Base-by-base conservation (phyloP, 2,888 invertebrate genomes). In the Malthinus flaveolus region DNA sequence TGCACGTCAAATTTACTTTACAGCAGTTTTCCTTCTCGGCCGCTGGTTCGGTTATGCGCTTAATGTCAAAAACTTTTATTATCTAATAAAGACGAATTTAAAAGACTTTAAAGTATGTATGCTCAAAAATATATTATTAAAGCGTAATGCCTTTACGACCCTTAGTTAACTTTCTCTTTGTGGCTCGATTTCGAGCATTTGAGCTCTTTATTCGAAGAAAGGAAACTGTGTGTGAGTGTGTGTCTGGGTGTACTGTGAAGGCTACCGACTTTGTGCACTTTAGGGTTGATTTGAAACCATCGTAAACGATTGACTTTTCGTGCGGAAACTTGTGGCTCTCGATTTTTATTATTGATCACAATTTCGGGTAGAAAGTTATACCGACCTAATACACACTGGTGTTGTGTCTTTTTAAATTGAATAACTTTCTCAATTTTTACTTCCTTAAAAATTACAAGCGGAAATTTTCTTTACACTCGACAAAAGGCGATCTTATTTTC, bases 211-310 rank as follows among this genome's bases (percentile, higher is more conserved):
- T 55, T 51, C 55, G 46, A 56, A 55, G 59, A 54, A 58, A 58
- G 49, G 37, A 45, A 39, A 31, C 45, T 31, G 59, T 46, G 23
- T 23, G 23, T 23, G 23, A 3, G 23, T 23, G 23, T 23, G 5
- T n/a, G n/a, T n/a, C n/a, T n/a, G n/a, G n/a, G n/a, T n/a, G n/a
- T n/a, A n/a, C n/a, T n/a, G n/a, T n/a, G 23, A 3, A 23, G 59
- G 59, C 42, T 49, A 55, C 59, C 51, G 50, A 50, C 55, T 51
- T 53, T 59, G 59, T 49, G 54, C 36, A 54, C 42, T 54, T 59
- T 53, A 46, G 57, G 57, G 57, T 58, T 59, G 59, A 59, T 59
- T 59, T 59, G 48, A 59, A 59, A 59, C 45, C 54, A 55, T 55
- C 59, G 48, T 35, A 44, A 23, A 45, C 48, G 39, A 59, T 55